Conservation (phyloP, 2,797 vertebrate genomes). For the Kryptopterus vitreolus region DNA sequence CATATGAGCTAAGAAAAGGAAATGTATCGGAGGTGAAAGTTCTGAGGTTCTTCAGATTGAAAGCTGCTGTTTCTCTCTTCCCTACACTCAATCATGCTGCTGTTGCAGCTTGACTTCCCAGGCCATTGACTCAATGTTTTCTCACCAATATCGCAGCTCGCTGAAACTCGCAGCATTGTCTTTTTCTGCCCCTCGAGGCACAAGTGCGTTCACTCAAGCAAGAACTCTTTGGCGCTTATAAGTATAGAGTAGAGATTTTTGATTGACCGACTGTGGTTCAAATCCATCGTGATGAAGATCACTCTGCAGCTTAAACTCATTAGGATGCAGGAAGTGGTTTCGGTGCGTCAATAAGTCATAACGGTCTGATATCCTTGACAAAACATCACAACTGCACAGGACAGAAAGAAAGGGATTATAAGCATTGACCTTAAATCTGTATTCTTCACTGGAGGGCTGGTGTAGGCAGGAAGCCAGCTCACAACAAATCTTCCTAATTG, state of each 20-base stretch:
- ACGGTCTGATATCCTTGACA: constrained; percentile 12
- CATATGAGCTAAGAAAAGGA: constrained; percentile 37
- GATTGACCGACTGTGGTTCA: constrained; percentile 26
- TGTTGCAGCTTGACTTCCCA: constrained; percentile 32
- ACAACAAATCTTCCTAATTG: constrained; percentile 62
- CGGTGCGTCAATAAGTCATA: constrained; percentile 15
- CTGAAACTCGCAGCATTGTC: constrained; percentile 18
- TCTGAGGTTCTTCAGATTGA: constrained; percentile 20
- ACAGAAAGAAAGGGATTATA: constrained; percentile 11
- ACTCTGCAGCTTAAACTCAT: constrained; percentile 6
- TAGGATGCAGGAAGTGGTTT: constrained; percentile 18
- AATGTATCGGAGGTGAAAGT: constrained; percentile 18
- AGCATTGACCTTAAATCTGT: constrained; percentile 28
- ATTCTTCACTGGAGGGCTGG: constrained; percentile 18
- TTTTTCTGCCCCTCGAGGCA: constrained; percentile 18
- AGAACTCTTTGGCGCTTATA: background rate
- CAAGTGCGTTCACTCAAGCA: constrained; percentile 11
- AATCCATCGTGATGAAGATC: constrained; percentile 21
- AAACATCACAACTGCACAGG: background rate
- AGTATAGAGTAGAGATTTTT: constrained; percentile 18
- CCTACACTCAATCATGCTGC: constrained; percentile 29
- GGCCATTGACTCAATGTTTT: constrained; percentile 40
- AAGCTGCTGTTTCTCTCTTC: constrained; percentile 35
- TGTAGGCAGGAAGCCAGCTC: constrained; percentile 33
- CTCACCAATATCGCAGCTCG: constrained; percentile 25